Percentiles rank a stretch among this genome's conserved stretches.
phyloP scores from a whole-genome alignment of 2,797 vertebrate species.

The Choloepus didactylus region DNA sequence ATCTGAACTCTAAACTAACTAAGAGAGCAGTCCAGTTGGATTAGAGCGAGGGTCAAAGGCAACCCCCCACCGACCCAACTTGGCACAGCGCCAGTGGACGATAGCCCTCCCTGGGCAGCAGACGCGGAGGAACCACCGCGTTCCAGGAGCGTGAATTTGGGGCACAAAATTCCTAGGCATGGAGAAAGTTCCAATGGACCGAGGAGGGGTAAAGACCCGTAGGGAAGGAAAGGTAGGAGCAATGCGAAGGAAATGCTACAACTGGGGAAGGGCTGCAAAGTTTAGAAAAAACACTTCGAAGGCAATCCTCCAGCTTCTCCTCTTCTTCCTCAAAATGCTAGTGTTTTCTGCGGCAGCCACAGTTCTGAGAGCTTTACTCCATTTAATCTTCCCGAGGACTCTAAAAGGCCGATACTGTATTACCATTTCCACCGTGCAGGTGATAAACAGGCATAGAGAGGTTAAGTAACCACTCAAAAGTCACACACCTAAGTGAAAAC shows the following conservation, averaged over 20 bases:
- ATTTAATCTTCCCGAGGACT: background rate
- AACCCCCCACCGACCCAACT: rapidly evolving
- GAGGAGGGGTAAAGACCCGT: background rate
- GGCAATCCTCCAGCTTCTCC: rapidly evolving
- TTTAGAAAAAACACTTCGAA: background rate
- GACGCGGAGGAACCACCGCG: rapidly evolving
- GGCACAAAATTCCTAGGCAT: background rate
- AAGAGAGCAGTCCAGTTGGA: background rate
- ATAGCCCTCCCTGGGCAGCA: too few species aligned
- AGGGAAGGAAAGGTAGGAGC: background rate
- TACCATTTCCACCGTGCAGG: background rate
- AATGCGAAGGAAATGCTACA: background rate
- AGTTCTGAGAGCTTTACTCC: background rate
- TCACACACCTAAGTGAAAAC: background rate
- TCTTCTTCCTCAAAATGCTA: background rate
- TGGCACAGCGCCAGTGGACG: rapidly evolving
- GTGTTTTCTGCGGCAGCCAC: background rate
- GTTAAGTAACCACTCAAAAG: background rate
- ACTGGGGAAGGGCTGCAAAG: background rate
- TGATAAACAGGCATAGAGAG: background rate
- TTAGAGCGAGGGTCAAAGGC: background rate
- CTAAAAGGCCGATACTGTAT: too few species aligned
- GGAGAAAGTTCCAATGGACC: background rate
- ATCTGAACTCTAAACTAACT: background rate
- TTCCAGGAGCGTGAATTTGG: background rate